Conservation (phyloP, 2,888 invertebrate species). For the Tenthredo amoena region DNA sequence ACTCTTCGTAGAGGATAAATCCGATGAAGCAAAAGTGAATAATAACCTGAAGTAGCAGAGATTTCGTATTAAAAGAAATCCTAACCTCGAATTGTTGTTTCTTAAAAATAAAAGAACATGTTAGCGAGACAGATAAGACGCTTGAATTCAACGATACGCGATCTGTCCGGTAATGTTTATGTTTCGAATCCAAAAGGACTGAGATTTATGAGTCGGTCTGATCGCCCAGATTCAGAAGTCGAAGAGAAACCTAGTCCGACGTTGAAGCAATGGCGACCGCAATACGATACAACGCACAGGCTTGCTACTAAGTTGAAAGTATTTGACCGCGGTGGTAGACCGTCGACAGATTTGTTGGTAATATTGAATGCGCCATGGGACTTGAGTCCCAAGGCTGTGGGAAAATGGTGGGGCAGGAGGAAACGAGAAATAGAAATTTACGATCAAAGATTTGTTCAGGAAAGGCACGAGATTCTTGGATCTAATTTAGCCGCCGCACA, state of each 20-base stretch:
- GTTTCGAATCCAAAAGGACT: not conserved
- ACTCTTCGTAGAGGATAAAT: not conserved
- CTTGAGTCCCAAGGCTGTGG: conserved; percentile 71
- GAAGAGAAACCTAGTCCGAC: not conserved
- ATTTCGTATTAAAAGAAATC: not conserved
- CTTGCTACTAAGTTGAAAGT: not conserved
- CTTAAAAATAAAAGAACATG: not conserved
- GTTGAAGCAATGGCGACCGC: conserved; percentile 29
- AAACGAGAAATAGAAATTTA: conserved; percentile 79
- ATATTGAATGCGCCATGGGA: not conserved
- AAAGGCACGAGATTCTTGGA: conserved; percentile 84
- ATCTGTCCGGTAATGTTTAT: not conserved
- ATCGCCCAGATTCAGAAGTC: not conserved
- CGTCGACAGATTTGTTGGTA: not conserved
- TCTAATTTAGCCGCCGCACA: conserved; percentile 92
- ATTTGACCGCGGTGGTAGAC: conserved; percentile 12
- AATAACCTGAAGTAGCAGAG: not conserved
- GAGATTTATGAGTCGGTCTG: not conserved
- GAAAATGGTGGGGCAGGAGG: conserved; percentile 81
- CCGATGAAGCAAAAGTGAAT: too few species aligned
- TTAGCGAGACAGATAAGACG: conserved; percentile 6
- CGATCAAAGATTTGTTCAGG: conserved; percentile 82
- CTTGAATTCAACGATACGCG: not conserved
- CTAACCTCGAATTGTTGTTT: conserved; percentile 9
- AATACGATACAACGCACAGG: not conserved